A percentile compares a stretch with the other conserved stretches of the same genome.
phyloP scores from a whole-genome alignment of 2,113 vertebrate species.

The Scomber colias region DNA sequence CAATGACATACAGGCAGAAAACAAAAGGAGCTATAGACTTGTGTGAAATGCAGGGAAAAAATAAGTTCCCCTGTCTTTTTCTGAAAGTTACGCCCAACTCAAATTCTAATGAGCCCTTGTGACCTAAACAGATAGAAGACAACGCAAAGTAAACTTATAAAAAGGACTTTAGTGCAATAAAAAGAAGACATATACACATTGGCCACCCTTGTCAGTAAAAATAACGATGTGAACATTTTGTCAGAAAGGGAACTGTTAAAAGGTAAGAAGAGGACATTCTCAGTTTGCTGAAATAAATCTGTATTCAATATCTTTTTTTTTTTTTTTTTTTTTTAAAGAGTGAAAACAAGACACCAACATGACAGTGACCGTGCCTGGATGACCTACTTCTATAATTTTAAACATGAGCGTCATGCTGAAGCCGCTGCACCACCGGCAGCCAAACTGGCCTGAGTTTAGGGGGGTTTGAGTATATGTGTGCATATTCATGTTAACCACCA shows the following conservation, averaged over 20 bases:
- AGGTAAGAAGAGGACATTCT: neutral
- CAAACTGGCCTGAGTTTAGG: neutral
- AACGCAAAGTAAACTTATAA: slow-evolving; percentile 49
- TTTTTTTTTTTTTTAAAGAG: too few species aligned
- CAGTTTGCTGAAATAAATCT: neutral
- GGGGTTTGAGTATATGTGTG: slow-evolving; percentile 13
- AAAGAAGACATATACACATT: slow-evolving; percentile 22
- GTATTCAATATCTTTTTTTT: neutral
- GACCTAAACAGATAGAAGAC: slow-evolving; percentile 17
- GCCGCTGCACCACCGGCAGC: slow-evolving; percentile 18
- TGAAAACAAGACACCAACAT: neutral
- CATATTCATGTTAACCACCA: slow-evolving; percentile 61
- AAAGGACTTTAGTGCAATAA: slow-evolving; percentile 13
- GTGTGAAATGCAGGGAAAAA: slow-evolving; percentile 52
- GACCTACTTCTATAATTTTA: slow-evolving; percentile 19
- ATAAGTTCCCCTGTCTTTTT: slow-evolving; percentile 18
- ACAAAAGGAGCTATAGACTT: slow-evolving; percentile 62
- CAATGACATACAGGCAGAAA: slow-evolving; percentile 63
- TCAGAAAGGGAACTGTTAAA: neutral
- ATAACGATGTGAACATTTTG: neutral
- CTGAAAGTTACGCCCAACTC: slow-evolving; percentile 53
- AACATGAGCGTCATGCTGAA: slow-evolving; percentile 4
- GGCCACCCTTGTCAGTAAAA: slow-evolving; percentile 23
- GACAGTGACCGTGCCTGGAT: slow-evolving; percentile 7
- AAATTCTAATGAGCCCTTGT: slow-evolving; percentile 51